These are phyloP conservation scores for Clepsis dumicolana DNA, from an alignment of 2,888 invertebrate genomes.

Conservation along the genomic window DNA sequence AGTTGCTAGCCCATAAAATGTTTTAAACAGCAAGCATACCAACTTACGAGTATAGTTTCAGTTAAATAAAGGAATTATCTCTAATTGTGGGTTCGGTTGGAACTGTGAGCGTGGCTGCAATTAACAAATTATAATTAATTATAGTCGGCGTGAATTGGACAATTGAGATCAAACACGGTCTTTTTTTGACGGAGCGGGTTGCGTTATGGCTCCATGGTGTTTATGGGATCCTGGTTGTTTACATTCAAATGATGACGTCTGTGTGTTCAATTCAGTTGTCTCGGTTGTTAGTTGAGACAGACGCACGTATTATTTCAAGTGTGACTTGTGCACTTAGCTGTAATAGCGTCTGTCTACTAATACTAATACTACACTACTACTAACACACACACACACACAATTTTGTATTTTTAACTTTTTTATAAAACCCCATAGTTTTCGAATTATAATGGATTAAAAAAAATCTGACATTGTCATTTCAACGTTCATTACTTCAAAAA, in stretches of 20 bases:
- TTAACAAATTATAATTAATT: slow-evolving; percentile 56
- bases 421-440: no score
- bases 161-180: slow-evolving; percentile 50
- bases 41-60: slow-evolving; percentile 20
- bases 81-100: slow-evolving; percentile 34
- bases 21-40: slow-evolving; percentile 21
- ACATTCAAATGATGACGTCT: slow-evolving; percentile 14
- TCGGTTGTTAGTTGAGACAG: no score
- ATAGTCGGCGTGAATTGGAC: slow-evolving; percentile 56
- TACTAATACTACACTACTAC: no score
- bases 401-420: no score
- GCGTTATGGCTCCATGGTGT: slow-evolving; percentile 11
- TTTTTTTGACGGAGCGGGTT: slow-evolving; percentile 29
- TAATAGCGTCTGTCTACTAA: no score
- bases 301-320: no score
- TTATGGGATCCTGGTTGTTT: slow-evolving; percentile 34
- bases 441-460: no score
- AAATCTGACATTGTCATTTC: no score
- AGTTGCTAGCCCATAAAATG: slow-evolving; percentile 17
- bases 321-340: no score
- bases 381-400: no score
- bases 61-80: slow-evolving; percentile 42
- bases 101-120: slow-evolving; percentile 44
- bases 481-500: no score
- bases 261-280: not conserved